A percentile compares a stretch with the other conserved stretches of the same genome.
Evolutionary conservation across 2,113 vertebrate genomes (phyloP).

Genomic region (Sorex fumeus): DNA sequence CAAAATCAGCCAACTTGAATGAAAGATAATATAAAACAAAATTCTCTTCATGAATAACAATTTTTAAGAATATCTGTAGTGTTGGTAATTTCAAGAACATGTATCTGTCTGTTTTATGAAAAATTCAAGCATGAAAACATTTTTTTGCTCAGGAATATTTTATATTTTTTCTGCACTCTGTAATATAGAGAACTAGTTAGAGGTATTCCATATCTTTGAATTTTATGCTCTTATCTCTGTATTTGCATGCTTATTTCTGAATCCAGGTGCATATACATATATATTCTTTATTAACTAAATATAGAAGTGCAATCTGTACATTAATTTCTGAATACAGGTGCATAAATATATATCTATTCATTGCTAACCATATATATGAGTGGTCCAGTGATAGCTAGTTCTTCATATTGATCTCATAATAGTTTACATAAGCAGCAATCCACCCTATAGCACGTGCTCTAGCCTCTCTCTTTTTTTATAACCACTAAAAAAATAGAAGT

Average conservation of each 20-base stretch:
- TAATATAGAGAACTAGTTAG: background rate
- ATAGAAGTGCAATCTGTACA: background rate
- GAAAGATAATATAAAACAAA: background rate
- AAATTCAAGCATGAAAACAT: background rate
- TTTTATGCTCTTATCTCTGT: background rate
- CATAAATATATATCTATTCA: background rate
- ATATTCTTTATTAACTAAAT: background rate
- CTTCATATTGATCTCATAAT: background rate
- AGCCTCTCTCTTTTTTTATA: background rate
- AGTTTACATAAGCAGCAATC: background rate
- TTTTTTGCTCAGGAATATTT: background rate
- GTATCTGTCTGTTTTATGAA: background rate
- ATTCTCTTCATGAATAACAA: background rate
- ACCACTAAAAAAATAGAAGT: no score
- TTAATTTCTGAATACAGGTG: background rate
- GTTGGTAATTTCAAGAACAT: background rate
- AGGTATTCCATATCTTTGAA: background rate
- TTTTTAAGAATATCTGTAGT: no score
- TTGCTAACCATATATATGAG: background rate
- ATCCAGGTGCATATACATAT: no score
- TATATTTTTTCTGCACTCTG: background rate
- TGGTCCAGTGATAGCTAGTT: background rate
- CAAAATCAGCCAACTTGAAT: background rate
- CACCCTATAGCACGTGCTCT: background rate
- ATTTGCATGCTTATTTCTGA: background rate